phyloP scores from a whole-genome alignment of 35 echinoderm and acorn worm genomes.

The Lytechinus pictus region DNA sequence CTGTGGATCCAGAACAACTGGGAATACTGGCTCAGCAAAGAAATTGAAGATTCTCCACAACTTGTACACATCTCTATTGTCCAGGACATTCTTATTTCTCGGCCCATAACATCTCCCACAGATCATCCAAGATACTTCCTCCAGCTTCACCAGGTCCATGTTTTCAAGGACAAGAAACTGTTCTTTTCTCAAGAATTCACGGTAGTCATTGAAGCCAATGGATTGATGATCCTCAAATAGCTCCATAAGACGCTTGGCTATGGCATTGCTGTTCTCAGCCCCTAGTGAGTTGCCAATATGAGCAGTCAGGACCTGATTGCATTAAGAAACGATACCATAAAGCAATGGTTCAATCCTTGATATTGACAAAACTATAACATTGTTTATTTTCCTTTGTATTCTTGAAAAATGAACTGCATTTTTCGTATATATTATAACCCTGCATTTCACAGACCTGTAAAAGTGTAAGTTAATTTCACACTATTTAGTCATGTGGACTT shows the following conservation, averaged over 20 bases:
- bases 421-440: no score
- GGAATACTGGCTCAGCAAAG: conserved; percentile 61
- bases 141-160: conserved; percentile 61
- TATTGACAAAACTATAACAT: no score
- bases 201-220: conserved; percentile 57
- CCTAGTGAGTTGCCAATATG: conserved; percentile 70
- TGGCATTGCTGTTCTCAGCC: conserved; percentile 46
- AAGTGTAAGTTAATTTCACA: no score
- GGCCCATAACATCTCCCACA: conserved; percentile 50
- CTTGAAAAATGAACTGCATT: no score
- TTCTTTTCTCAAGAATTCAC: conserved; percentile 47
- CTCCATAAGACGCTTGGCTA: conserved; percentile 51
- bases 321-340: background rate
- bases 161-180: conserved; percentile 57
- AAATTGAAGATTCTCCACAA: conserved; percentile 75
- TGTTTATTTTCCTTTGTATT: no score
- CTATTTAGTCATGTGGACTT: no score
- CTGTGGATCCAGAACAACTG: conserved; percentile 45
- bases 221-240: conserved; percentile 22
- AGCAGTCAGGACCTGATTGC: conserved; percentile 65
- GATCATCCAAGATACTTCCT: conserved; percentile 69
- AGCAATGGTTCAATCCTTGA: background rate
- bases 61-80: conserved; percentile 32
- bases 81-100: conserved; percentile 24
- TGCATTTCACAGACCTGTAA: no score